These are phyloP conservation scores for Lasioglossum malachurum DNA, from an alignment of 2,888 invertebrate species.

Conservation along the genomic window DNA sequence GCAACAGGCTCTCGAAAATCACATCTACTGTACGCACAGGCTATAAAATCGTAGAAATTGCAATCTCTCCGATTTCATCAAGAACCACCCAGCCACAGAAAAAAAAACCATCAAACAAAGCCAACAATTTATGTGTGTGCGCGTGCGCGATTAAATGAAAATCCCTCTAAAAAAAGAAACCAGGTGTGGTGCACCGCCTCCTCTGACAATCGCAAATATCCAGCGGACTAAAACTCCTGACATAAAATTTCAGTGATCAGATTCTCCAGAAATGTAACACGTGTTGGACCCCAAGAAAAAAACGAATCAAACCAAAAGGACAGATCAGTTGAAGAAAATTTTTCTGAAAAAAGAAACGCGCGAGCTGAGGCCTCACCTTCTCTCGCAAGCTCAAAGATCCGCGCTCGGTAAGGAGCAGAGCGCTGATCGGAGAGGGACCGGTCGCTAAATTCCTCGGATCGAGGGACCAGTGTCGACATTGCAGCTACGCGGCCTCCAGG, in stretches of 20 bases:
- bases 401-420: background rate
- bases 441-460: background rate
- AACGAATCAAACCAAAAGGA: background rate
- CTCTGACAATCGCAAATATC: background rate
- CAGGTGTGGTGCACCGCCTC: background rate
- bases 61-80: background rate
- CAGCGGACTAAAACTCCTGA: background rate
- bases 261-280: background rate
- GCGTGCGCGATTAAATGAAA: background rate
- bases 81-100: background rate
- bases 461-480: conserved; percentile 10
- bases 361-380: background rate
- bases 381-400: background rate
- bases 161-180: background rate
- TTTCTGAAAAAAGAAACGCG: background rate
- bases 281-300: background rate
- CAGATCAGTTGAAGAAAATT: background rate
- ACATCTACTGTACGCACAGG: background rate
- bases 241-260: background rate
- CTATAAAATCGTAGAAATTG: background rate
- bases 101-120: background rate
- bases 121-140: background rate
- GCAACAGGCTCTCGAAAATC: background rate
- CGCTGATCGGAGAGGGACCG: background rate
- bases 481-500: background rate